Conservation (phyloP, 1,140 invertebrate species). For the Telenomus remus region DNA sequence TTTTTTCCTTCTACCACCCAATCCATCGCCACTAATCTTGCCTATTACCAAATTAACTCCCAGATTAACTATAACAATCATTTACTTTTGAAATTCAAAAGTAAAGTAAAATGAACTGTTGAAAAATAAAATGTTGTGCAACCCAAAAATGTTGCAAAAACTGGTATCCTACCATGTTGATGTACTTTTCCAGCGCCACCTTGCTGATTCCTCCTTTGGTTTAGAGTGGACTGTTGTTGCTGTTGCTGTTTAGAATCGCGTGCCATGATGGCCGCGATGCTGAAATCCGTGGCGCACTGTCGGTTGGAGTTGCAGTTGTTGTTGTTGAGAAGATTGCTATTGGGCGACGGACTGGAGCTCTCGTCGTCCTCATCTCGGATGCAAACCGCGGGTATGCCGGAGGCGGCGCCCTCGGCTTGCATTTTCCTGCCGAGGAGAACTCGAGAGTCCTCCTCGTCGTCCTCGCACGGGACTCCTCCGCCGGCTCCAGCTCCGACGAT, state of each 20-base stretch:
- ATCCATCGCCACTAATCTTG: too few relatives aligned
- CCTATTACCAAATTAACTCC: too few relatives aligned
- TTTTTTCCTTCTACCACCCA: background rate
- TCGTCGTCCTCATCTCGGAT: constrained; percentile 66
- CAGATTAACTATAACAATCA: too few relatives aligned
- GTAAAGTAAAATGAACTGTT: too few relatives aligned
- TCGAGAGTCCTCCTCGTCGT: constrained; percentile 75
- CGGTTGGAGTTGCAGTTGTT: constrained; percentile 72
- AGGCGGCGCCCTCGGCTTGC: constrained; percentile 71
- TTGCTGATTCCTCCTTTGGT: constrained; percentile 64
- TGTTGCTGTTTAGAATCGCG: constrained; percentile 79
- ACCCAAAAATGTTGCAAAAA: too few relatives aligned
- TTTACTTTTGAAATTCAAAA: too few relatives aligned
- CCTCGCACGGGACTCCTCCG: constrained; percentile 71
- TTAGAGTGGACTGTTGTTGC: constrained; percentile 46
- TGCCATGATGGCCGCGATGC: constrained; percentile 94
- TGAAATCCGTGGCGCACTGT: constrained; percentile 91
- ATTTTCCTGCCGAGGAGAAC: constrained; percentile 77
- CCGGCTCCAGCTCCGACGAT: constrained; percentile 68
- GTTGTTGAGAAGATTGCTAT: constrained; percentile 69
- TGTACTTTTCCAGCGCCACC: constrained; percentile 69
- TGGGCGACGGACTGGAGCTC: constrained; percentile 71
- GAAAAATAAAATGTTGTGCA: too few relatives aligned
- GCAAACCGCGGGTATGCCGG: constrained; percentile 60
- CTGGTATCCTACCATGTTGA: constrained; percentile 69